Percentiles rank a stretch among this genome's conserved stretches.
Evolutionary conservation across 2,888 invertebrate genomes (phyloP).

Genomic region (Rhogogaster chlorosoma): DNA sequence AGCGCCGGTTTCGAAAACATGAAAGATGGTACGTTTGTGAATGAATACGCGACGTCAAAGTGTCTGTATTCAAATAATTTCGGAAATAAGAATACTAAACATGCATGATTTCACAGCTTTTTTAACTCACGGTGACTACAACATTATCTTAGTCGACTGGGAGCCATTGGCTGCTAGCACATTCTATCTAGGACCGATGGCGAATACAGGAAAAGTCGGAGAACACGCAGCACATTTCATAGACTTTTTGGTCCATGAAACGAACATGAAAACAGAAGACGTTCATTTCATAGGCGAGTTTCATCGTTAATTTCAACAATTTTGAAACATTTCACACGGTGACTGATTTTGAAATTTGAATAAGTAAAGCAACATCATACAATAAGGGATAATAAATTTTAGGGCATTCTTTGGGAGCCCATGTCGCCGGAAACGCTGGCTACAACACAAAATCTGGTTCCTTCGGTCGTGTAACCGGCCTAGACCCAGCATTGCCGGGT

Average conservation of each 20-base stretch:
- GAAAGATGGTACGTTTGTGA: constrained; percentile 70
- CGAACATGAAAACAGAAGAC: constrained; percentile 69
- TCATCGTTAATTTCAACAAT: neutral
- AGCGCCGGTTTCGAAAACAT: constrained; percentile 73
- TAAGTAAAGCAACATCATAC: neutral
- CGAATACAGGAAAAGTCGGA: constrained; percentile 77
- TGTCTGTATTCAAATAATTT: neutral
- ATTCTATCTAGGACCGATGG: constrained; percentile 75
- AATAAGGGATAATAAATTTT: neutral
- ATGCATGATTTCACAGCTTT: constrained; percentile 66
- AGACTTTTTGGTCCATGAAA: constrained; percentile 72
- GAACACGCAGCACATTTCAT: constrained; percentile 73
- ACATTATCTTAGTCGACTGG: constrained; percentile 78
- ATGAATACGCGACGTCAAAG: neutral
- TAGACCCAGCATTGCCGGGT: constrained; percentile 78
- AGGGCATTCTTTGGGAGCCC: constrained; percentile 76
- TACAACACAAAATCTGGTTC: constrained; percentile 67
- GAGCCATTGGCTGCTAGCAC: constrained; percentile 76
- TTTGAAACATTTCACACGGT: neutral
- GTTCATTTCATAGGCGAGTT: constrained; percentile 77
- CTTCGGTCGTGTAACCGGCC: constrained; percentile 77
- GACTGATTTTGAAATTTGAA: neutral
- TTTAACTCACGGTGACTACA: constrained; percentile 74
- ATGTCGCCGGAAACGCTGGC: constrained; percentile 75
- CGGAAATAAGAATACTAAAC: neutral